These are phyloP conservation scores for Theristus sp. DNA, from an alignment of 2,888 invertebrate genomes.

Conservation along the genomic window DNA sequence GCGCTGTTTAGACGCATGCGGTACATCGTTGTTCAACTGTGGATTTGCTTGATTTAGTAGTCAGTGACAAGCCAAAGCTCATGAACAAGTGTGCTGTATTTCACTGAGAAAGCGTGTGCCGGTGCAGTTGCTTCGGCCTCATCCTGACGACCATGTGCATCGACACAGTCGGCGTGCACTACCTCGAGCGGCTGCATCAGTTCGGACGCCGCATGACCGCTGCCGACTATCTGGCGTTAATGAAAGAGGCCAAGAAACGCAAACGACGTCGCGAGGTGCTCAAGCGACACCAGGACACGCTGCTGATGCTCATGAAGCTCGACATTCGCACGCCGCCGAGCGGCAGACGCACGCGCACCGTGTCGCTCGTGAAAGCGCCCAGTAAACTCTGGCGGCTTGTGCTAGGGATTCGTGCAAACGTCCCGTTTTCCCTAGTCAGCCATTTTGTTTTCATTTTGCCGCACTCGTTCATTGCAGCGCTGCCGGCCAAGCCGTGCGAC, in stretches of 20 bases:
- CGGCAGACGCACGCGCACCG: not conserved
- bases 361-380: too few species aligned
- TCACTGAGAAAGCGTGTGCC: too few species aligned
- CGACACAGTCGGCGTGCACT: conserved; percentile 5
- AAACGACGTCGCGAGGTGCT: not conserved
- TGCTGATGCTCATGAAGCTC: not conserved
- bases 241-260: conserved; percentile 2
- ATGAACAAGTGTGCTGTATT: too few species aligned
- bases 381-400: too few species aligned
- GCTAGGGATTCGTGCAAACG: too few species aligned
- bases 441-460: not conserved
- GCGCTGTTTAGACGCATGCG: too few species aligned
- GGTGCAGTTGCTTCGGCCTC: conserved; percentile 5
- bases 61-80: too few species aligned
- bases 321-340: not conserved
- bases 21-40: not conserved
- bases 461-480: not conserved
- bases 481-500: conserved; percentile 3
- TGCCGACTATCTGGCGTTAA: conserved; percentile 5
- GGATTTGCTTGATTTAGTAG: not conserved
- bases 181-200: conserved; percentile 5
- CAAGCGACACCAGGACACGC: not conserved
- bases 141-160: conserved; percentile 7
- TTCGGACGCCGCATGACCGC: conserved; percentile 1
- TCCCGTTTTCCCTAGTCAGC: too few species aligned